These are phyloP conservation scores for Mus caroli DNA, from an alignment of 2,797 vertebrate species.

Conservation along the genomic window DNA sequence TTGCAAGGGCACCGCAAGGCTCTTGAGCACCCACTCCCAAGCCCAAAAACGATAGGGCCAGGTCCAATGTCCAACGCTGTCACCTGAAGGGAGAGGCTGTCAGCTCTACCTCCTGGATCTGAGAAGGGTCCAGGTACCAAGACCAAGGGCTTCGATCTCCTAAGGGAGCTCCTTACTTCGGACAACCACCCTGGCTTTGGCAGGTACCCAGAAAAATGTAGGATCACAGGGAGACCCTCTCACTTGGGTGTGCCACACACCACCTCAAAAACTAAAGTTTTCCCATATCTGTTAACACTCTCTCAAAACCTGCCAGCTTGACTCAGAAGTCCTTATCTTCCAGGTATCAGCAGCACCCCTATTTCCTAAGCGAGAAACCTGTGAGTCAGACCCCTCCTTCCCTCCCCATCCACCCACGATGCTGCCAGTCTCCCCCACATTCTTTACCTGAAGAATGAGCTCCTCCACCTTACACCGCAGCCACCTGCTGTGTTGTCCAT, in stretches of 20 bases:
- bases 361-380: slow-evolving; percentile 53
- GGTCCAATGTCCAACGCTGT: background rate
- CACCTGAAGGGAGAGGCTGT: background rate
- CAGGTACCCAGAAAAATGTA: background rate
- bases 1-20: background rate
- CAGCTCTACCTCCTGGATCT: background rate
- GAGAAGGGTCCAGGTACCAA: background rate
- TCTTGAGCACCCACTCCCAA: background rate
- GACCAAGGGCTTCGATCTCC: background rate
- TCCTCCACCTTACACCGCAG: background rate
- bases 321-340: background rate
- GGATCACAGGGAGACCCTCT: background rate
- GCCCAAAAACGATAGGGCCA: background rate
- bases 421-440: background rate
- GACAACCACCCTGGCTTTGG: background rate
- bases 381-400: slow-evolving; percentile 20
- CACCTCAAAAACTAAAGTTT: background rate
- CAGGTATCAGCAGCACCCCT: background rate
- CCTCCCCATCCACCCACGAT: background rate
- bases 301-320: slow-evolving; percentile 10
- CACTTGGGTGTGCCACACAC: background rate
- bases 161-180: fast-evolving
- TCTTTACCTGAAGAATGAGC: slow-evolving; percentile 14
- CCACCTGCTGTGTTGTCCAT: background rate
- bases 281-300: background rate